A percentile compares a stretch with the other conserved stretches of the same genome.
These are phyloP conservation scores for Pithys albifrons DNA, from an alignment of 2,113 vertebrate species.

Conservation along the genomic window DNA sequence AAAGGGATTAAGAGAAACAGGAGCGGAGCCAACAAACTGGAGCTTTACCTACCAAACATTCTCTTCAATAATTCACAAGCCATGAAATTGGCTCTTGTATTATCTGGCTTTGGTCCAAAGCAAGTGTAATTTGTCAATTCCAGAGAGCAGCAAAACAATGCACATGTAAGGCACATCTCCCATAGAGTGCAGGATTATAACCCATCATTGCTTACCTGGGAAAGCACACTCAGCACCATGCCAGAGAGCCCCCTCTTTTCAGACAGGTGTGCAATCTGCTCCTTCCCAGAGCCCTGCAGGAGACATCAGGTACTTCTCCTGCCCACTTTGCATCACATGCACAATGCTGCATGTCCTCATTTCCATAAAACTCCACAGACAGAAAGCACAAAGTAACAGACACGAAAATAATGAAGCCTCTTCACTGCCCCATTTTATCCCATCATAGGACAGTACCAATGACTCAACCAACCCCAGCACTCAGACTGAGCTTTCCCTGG, in stretches of 20 bases:
- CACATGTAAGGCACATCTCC: background rate
- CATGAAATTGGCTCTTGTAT: slow-evolving; percentile 51
- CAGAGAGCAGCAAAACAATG: slow-evolving; percentile 16
- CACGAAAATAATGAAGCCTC: background rate
- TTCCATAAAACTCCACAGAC: background rate
- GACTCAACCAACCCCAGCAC: background rate
- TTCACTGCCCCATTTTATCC: background rate
- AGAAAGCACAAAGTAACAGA: background rate
- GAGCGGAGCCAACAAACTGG: background rate
- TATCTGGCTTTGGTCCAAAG: slow-evolving; percentile 39
- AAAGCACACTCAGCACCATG: background rate
- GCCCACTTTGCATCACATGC: background rate
- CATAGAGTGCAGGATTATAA: slow-evolving; percentile 2
- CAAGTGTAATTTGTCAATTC: slow-evolving; percentile 20
- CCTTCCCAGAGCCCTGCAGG: background rate
- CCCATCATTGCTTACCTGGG: background rate
- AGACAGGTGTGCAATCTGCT: background rate
- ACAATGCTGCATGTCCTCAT: background rate
- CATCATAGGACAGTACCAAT: background rate
- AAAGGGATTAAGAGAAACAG: slow-evolving; percentile 34
- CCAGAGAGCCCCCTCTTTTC: background rate
- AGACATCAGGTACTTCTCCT: background rate
- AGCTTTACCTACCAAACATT: background rate
- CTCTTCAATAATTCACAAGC: slow-evolving; percentile 36
- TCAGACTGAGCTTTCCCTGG: background rate